A percentile compares a stretch with the other conserved stretches of the same genome.
Conservation (phyloP, 2,797 vertebrate genomes). For the Craterocephalus amniculus region DNA sequence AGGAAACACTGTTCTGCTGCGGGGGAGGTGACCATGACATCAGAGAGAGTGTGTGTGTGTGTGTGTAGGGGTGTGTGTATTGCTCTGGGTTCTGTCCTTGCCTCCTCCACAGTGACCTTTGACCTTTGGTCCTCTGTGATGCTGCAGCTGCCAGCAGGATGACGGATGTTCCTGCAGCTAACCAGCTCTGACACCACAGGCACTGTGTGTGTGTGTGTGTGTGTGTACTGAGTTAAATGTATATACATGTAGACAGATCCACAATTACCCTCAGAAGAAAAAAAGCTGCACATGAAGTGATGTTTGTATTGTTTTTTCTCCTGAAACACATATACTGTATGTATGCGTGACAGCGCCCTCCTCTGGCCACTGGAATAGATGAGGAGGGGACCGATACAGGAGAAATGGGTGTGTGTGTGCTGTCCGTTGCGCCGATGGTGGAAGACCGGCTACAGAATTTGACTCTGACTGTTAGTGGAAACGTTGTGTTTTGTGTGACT, state of each 20-base stretch:
- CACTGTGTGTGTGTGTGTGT: constrained; percentile 14
- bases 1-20: constrained; percentile 57
- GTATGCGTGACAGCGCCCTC: not conserved
- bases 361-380: not conserved
- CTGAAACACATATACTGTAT: not conserved
- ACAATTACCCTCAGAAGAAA: not conserved
- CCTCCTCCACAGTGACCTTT: constrained; percentile 38
- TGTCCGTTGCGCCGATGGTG: no score
- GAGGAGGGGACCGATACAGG: not conserved
- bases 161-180: constrained; percentile 63
- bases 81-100: constrained; percentile 59
- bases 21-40: constrained; percentile 66
- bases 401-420: not conserved
- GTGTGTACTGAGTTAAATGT: not conserved
- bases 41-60: constrained; percentile 25
- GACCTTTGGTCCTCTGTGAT: constrained; percentile 61
- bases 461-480: no score
- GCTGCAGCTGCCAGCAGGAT: constrained; percentile 64
- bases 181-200: constrained; percentile 37
- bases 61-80: constrained; percentile 23
- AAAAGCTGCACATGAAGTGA: not conserved
- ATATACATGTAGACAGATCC: not conserved
- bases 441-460: no score
- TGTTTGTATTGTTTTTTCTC: not conserved
- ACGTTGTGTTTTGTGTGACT: no score